Evolutionary conservation across 2,113 vertebrate species (phyloP).

Genomic region (Scomber scombrus): DNA sequence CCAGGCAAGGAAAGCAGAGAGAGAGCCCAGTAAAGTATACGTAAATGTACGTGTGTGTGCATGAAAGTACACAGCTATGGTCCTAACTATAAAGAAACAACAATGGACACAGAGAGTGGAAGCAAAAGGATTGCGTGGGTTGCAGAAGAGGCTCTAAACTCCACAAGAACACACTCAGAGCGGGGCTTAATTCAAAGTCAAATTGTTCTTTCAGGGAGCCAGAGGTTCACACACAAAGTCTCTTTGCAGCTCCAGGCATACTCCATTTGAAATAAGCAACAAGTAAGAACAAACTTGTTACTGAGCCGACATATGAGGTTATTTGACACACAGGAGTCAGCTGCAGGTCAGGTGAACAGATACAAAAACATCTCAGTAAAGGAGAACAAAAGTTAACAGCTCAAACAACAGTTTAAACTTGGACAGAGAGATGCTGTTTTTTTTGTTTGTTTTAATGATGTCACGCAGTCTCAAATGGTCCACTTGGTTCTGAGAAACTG

Average conservation of each 20-base stretch:
- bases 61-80: constrained; percentile 10
- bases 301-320: constrained; percentile 22
- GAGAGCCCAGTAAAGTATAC: constrained; percentile 43
- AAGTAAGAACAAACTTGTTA: constrained; percentile 30
- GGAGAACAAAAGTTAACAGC: constrained; percentile 14
- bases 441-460: too few relatives aligned
- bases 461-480: too few relatives aligned
- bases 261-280: constrained; percentile 26
- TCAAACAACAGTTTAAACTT: background rate
- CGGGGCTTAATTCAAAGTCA: constrained; percentile 59
- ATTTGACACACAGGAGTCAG: constrained; percentile 22
- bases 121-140: constrained; percentile 42
- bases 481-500: too few relatives aligned
- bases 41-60: constrained; percentile 18
- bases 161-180: constrained; percentile 36
- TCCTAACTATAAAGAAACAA: constrained; percentile 36
- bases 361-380: background rate
- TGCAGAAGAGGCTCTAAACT: constrained; percentile 22
- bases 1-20: constrained; percentile 58
- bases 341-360: constrained; percentile 8
- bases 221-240: constrained; percentile 25
- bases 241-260: constrained; percentile 24
- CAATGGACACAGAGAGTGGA: constrained; percentile 23
- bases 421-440: background rate
- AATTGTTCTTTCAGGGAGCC: constrained; percentile 28